Base-by-base conservation (phyloP, 2,797 vertebrate species). In the Gambelia wislizenii region DNA sequence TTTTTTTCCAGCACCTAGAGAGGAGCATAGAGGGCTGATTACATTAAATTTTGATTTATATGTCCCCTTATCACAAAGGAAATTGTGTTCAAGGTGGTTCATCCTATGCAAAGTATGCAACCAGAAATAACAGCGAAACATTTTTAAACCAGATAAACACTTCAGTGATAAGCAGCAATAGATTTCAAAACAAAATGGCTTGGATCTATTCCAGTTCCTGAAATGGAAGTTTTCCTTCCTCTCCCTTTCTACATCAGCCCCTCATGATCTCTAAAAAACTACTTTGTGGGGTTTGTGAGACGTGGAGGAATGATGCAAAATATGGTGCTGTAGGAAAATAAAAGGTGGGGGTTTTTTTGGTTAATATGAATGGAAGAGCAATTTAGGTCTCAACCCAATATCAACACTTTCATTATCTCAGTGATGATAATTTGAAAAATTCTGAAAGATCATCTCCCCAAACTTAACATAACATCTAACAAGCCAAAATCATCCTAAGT, bases 21-120 rank as follows among this genome's bases (percentile, higher is more conserved):
- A 70, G 20, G 10, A 84, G 30, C 64, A 70, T 36, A 6, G 30
- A 27, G 0, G 30, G 27, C 30, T 33, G 42, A 39, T 59, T 81
- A 81, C 44, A 70, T 69, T 70, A 67, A 14, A 47, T n/a, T 36
- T 44, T 83, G 44, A 80, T 80, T 80, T 80, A 80, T 80, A 81
- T 25, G 20, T 12, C 9, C 0, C 56, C 79, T 52, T 81, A 59
- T 42, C 54, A 42, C 54, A 81, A 81, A 61, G 36, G 79, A 61
- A 81, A 81, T 61, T 61, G 79, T 30, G 54, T 59, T 81, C n/a
- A 81, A 61, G 54, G n/a, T 20, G 36, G 20, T 61, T 81, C 36
- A 61, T 14, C 39, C 8, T 81, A 42, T 61, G 36, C 20, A 81
- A 81, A 81, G 36, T 42, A 61, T 27, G 56, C 36, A 81, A 61